Conservation (phyloP, 1,140 invertebrate genomes). For the Apocrypta bakeri region DNA sequence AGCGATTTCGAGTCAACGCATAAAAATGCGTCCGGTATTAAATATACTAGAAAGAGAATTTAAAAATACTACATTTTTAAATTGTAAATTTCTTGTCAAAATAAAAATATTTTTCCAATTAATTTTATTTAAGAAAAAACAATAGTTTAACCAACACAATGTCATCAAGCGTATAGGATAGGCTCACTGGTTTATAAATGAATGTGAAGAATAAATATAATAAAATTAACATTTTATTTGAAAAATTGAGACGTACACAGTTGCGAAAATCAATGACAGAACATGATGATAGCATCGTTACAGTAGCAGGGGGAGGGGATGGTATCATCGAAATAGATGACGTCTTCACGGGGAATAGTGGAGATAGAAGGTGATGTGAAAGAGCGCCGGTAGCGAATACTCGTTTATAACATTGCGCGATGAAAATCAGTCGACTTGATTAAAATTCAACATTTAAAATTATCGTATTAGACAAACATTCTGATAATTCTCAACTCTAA, state of each 20-base stretch:
- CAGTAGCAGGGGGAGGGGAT: constrained; percentile 46
- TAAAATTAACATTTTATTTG: constrained; percentile 69
- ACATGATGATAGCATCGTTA: constrained; percentile 62
- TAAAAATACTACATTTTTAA: neutral
- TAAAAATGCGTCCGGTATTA: neutral
- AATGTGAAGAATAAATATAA: constrained; percentile 24
- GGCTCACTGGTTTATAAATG: too few relatives aligned
- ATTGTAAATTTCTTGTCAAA: too few relatives aligned
- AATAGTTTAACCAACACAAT: too few relatives aligned
- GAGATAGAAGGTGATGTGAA: constrained; percentile 48
- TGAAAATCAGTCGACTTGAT: constrained; percentile 43
- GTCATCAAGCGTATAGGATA: too few relatives aligned
- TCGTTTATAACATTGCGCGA: constrained; percentile 54
- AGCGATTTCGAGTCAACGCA: neutral
- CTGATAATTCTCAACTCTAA: constrained; percentile 1
- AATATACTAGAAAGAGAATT: neutral
- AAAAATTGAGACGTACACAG: constrained; percentile 69
- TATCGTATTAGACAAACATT: constrained; percentile 37
- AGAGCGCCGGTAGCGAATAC: constrained; percentile 22
- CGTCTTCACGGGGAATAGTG: constrained; percentile 41
- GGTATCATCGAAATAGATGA: constrained; percentile 46
- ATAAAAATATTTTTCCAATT: too few relatives aligned
- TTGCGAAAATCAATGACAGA: constrained; percentile 68
- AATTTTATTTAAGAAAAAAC: too few relatives aligned
- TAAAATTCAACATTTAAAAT: constrained; percentile 41